phyloP scores from a whole-genome alignment of 30 jellyfish, hydroid and myxozoan genomes.

The Mastigias papua region DNA sequence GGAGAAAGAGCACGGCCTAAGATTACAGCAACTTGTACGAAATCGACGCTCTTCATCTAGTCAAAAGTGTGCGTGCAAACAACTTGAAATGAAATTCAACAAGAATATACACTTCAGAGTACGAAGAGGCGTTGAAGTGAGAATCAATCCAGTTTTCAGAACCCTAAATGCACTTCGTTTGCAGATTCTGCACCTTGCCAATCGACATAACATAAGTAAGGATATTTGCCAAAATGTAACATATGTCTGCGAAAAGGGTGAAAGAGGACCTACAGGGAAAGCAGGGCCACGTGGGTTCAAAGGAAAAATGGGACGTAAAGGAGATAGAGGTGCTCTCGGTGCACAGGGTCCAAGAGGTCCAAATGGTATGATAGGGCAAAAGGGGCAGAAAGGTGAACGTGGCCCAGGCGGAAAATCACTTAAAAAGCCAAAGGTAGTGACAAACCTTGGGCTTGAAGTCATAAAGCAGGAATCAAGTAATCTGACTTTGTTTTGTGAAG shows the following conservation, averaged over 20 bases:
- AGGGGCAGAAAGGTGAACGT: too few relatives aligned
- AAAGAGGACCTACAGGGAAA: too few relatives aligned
- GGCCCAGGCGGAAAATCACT: too few relatives aligned
- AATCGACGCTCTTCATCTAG: neutral
- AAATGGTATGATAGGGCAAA: slow-evolving; percentile 4
- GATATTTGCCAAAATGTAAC: slow-evolving; percentile 1
- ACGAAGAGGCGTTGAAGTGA: neutral
- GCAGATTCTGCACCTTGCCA: neutral
- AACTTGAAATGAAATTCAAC: neutral
- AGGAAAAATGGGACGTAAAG: slow-evolving; percentile 20
- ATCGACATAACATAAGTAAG: neutral
- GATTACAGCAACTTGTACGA: neutral
- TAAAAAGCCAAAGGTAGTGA: slow-evolving; percentile 4
- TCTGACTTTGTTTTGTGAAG: slow-evolving; percentile 23
- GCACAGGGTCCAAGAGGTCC: slow-evolving; percentile 13
- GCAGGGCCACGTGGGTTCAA: slow-evolving; percentile 29
- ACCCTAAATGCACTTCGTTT: neutral
- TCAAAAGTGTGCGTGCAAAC: neutral
- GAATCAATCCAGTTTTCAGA: neutral
- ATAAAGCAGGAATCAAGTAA: neutral
- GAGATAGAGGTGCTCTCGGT: too few relatives aligned
- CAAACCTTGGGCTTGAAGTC: neutral
- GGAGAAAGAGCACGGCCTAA: neutral
- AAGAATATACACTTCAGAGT: neutral
- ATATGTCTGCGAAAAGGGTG: too few relatives aligned